These are phyloP conservation scores for Cichlasoma orientale DNA, from an alignment of 2,797 vertebrate genomes.

Conservation along the genomic window DNA sequence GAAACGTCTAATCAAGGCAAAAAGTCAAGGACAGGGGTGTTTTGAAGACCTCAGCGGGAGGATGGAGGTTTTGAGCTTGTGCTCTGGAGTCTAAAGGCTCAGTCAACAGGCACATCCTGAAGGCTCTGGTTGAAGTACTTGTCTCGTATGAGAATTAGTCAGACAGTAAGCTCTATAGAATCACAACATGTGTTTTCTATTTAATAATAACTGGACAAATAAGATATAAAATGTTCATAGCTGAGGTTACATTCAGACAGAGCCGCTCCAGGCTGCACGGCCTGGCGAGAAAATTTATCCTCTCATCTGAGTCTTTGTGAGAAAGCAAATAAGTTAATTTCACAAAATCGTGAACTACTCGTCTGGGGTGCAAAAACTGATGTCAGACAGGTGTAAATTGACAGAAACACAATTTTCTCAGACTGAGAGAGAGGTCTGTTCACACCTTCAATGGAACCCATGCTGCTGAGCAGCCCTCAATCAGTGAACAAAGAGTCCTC, in stretches of 20 bases:
- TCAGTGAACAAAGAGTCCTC: not conserved
- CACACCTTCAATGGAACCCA: not conserved
- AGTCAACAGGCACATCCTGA: not conserved
- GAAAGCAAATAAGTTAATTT: not conserved
- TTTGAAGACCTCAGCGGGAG: accelerated
- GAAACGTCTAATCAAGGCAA: not conserved
- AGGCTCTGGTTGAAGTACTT: not conserved
- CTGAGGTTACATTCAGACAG: not conserved
- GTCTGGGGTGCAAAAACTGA: not conserved
- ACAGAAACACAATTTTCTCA: not conserved
- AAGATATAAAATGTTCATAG: not conserved
- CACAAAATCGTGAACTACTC: not conserved
- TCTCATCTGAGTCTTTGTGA: not conserved
- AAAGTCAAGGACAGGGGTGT: not conserved
- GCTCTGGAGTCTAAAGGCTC: not conserved
- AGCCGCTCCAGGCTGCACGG: not conserved
- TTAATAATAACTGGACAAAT: not conserved
- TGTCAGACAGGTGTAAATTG: not conserved
- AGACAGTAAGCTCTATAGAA: not conserved
- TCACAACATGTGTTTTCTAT: not conserved
- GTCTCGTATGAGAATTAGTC: not conserved
- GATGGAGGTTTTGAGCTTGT: too few relatives aligned
- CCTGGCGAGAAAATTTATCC: not conserved
- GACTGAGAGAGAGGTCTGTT: not conserved
- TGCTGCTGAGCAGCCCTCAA: not conserved